Percentiles rank a stretch among this genome's conserved stretches.
phyloP scores from a whole-genome alignment of 1,140 invertebrate genomes.

The Apolygus lucorum region DNA sequence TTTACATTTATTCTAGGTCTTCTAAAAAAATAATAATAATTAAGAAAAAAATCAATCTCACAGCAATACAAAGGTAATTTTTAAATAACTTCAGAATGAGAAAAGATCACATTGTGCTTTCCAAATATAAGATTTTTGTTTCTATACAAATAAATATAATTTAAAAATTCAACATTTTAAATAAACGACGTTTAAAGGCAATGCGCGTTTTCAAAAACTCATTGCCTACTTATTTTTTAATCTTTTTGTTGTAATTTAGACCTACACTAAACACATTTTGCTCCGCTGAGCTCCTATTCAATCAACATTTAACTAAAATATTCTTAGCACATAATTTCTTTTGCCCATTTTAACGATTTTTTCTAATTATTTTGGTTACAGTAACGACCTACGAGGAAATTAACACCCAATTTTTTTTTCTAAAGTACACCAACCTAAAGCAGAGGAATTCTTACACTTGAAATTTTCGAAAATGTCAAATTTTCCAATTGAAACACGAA shows the following conservation, averaged over 20 bases:
- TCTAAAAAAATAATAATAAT: background rate
- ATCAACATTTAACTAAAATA: background rate
- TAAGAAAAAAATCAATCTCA: background rate
- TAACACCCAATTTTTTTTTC: no score
- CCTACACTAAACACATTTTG: background rate
- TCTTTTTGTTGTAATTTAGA: background rate
- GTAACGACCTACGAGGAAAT: no score
- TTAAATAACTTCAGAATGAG: background rate
- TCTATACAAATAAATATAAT: background rate
- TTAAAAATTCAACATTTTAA: background rate
- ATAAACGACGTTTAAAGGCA: background rate
- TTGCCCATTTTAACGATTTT: background rate
- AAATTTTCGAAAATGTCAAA: no score
- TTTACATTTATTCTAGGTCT: no score
- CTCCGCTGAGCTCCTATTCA: background rate
- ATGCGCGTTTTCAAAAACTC: background rate
- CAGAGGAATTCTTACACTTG: no score
- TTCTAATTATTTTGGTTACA: no score
- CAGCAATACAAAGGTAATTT: background rate
- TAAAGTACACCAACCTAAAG: no score
- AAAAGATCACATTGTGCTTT: background rate
- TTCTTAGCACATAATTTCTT: no score
- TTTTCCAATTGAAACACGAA: no score
- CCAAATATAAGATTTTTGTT: background rate
- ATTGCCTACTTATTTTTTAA: background rate